phyloP scores from a whole-genome alignment of 2,888 invertebrate species.

The Sialis lutaria region DNA sequence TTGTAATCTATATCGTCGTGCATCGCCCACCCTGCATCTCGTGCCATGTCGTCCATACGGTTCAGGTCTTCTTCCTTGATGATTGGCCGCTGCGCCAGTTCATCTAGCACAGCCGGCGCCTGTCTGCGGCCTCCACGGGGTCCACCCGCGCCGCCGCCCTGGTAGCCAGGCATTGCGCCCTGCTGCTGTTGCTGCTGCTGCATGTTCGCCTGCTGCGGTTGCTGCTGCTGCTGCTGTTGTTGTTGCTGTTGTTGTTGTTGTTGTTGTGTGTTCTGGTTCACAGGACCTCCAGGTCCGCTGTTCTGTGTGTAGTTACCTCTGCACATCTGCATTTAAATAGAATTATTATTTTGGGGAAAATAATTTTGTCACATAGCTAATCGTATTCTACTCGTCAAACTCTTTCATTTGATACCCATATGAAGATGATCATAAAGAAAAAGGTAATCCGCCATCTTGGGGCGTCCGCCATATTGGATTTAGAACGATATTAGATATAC shows the following conservation, averaged over 20 bases:
- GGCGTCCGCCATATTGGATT: too few species aligned
- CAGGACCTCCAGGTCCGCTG: constrained; percentile 12
- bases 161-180: constrained; percentile 18
- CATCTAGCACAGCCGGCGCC: constrained; percentile 22
- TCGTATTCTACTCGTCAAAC: too few species aligned
- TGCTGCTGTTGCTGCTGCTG: constrained; percentile 7
- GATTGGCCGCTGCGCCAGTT: constrained; percentile 59
- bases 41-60: constrained; percentile 78
- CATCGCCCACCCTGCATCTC: constrained; percentile 82
- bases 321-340: constrained; percentile 20
- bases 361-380: too few species aligned
- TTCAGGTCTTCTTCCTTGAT: constrained; percentile 86
- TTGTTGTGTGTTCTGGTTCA: constrained; percentile 3
- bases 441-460: too few species aligned
- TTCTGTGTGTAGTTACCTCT: constrained; percentile 24
- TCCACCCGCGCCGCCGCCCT: constrained; percentile 28
- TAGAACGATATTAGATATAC: too few species aligned
- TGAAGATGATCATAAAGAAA: too few species aligned
- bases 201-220: background rate
- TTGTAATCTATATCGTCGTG: constrained; percentile 90
- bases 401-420: too few species aligned
- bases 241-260: constrained; percentile 13
- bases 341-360: background rate
- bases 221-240: background rate
- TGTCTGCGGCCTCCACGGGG: constrained; percentile 20